Base-by-base conservation (phyloP, 1,140 invertebrate species). In the Drosophila takahashii region DNA sequence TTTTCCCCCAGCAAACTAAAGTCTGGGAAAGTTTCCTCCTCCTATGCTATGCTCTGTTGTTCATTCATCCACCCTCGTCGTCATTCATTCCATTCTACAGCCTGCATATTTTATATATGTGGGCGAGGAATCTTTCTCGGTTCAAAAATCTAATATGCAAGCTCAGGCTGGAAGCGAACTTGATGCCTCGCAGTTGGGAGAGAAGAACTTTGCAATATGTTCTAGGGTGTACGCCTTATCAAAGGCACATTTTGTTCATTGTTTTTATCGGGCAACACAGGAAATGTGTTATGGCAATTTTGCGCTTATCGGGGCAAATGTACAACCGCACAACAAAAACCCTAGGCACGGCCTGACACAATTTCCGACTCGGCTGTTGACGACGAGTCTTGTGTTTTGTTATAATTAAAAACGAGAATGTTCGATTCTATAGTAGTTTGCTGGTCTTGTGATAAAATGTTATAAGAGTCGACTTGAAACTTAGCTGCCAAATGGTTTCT, bases 231-330 rank as follows among this genome's bases (percentile, higher is more conserved):
- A 32, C 2, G 32, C 11, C 60, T 75, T 75, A 75, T 75, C 72
- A 65, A 50, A 41, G 50, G 29, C 52, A 64, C 50, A 57, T 75
- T 66, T 66, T 54, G 61, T 76, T 58, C 61, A 58, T 59, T 75
- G 57, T 78, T 73, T 79, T 85, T 81, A 86, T 85, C 83, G 74
- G 71, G 42, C 39, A n/a, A 32, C 84, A 87, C 59, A 74, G 83
- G 83, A 86, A 86, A 89, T 87, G 79, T 77, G 79, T 77, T 87
- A 76, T 79, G 67, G 65, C 65, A 87, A 59, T 75, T 59, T 48
- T 72, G 57, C 50, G 37, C 75, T 87, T 86, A 86, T 86, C 73
- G 64, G 64, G 42, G 42, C 34, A 61, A 50, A 48, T 22, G 41
- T 26, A 64, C 44, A 57, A 34, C 18, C 39, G 13, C 32, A 60